A percentile compares a stretch with the other conserved stretches of the same genome.
Evolutionary conservation across 1,140 invertebrate genomes (phyloP).

Genomic region (Trigoniulus corallinus): DNA sequence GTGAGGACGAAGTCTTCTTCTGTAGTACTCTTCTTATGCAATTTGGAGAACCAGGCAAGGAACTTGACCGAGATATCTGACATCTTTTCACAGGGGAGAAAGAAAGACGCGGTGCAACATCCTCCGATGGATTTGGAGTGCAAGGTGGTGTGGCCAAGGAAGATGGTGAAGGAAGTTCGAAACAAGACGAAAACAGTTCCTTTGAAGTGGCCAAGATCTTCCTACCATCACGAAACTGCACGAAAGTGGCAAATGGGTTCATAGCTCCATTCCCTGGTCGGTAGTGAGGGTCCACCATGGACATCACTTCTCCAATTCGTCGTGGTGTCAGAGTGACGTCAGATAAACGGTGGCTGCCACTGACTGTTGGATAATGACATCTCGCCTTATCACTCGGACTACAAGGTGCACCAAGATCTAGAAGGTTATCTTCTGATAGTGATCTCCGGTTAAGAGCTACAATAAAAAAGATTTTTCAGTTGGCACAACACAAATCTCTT

Average conservation of each 20-base stretch:
- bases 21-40: conserved; percentile 4
- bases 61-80: neutral
- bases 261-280: conserved; percentile 24
- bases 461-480: conserved; percentile 6
- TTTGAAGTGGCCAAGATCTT: conserved; percentile 17
- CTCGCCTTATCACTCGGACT: conserved; percentile 50
- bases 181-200: conserved; percentile 52
- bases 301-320: conserved; percentile 55
- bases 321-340: conserved; percentile 26
- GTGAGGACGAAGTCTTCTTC: conserved; percentile 7
- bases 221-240: conserved; percentile 30
- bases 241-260: conserved; percentile 52
- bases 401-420: conserved; percentile 29
- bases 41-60: neutral
- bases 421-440: conserved; percentile 43
- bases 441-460: conserved; percentile 44
- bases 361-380: conserved; percentile 37
- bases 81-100: neutral
- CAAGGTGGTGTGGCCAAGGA: neutral
- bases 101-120: too few relatives aligned
- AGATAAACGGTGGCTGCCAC: neutral
- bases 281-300: conserved; percentile 59
- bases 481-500: neutral
- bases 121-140: neutral
- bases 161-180: conserved; percentile 45